Conservation (phyloP, 1,140 invertebrate species). For the Camponotus pennsylvanicus region DNA sequence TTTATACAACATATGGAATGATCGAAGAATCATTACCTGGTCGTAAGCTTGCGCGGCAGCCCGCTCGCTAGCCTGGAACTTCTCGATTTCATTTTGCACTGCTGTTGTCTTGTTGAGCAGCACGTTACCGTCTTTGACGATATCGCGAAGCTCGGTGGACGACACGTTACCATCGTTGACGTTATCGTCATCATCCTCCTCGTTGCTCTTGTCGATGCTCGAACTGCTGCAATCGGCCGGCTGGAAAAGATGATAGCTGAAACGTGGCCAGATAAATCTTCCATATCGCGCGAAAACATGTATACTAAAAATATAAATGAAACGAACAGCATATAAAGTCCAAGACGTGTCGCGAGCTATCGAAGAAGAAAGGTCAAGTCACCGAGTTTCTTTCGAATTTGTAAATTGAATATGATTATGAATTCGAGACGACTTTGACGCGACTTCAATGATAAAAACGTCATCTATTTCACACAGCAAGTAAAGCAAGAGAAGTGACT, state of each 20-base stretch:
- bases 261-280: constrained; percentile 30
- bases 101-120: not conserved
- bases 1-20: too few relatives aligned
- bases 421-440: not conserved
- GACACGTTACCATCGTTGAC: constrained; percentile 18
- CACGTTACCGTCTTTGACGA: not conserved
- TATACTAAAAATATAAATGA: constrained; percentile 36
- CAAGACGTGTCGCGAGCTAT: not conserved
- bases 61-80: not conserved
- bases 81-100: not conserved
- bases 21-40: too few relatives aligned
- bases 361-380: constrained; percentile 15
- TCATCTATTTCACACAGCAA: too few relatives aligned
- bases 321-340: constrained; percentile 14
- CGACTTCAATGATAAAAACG: too few relatives aligned
- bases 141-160: constrained; percentile 25
- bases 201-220: not conserved
- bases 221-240: not conserved
- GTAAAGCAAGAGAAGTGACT: too few relatives aligned
- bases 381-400: constrained; percentile 2
- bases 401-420: constrained; percentile 15
- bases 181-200: not conserved
- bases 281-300: not conserved
- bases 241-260: constrained; percentile 46
- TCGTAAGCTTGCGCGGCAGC: not conserved